Conservation (phyloP, 2,888 invertebrate genomes). For the Diaphora mendica region DNA sequence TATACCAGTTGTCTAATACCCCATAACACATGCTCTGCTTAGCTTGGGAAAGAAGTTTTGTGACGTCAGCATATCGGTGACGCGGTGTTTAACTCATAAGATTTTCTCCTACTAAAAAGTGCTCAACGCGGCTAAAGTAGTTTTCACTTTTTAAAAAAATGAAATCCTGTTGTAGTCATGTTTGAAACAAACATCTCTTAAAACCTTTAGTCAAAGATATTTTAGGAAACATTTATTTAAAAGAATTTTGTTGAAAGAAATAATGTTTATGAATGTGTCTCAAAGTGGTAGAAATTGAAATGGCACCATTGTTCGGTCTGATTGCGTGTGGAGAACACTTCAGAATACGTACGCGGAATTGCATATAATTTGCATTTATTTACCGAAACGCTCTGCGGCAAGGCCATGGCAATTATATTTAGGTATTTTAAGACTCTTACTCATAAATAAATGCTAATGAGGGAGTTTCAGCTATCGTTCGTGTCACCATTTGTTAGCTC, state of each 20-base stretch:
- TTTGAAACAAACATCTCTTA: too few species aligned
- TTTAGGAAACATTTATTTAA: too few species aligned
- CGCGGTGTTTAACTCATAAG: too few species aligned
- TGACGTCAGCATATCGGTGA: too few species aligned
- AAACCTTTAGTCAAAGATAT: too few species aligned
- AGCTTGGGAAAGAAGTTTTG: too few species aligned
- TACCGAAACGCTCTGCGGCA: slow-evolving; percentile 18
- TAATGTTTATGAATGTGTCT: background rate
- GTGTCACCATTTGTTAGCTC: background rate
- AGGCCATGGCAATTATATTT: background rate
- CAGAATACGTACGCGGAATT: slow-evolving; percentile 28
- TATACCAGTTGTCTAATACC: too few species aligned
- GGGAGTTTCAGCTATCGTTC: background rate
- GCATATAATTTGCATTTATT: slow-evolving; percentile 49
- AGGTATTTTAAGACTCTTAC: background rate
- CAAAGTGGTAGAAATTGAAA: slow-evolving; percentile 16
- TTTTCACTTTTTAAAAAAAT: too few species aligned
- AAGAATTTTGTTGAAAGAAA: background rate
- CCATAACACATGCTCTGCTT: too few species aligned
- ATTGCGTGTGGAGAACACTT: slow-evolving; percentile 31
- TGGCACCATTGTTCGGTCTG: slow-evolving; percentile 18
- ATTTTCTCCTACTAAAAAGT: too few species aligned
- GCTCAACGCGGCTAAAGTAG: too few species aligned
- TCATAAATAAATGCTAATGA: slow-evolving; percentile 1
- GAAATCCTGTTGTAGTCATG: too few species aligned